Evolutionary conservation across 2,888 invertebrate genomes (phyloP), one percentile per base, ranked within the genome.

Genomic region (Cheilosia variabilis): DNA sequence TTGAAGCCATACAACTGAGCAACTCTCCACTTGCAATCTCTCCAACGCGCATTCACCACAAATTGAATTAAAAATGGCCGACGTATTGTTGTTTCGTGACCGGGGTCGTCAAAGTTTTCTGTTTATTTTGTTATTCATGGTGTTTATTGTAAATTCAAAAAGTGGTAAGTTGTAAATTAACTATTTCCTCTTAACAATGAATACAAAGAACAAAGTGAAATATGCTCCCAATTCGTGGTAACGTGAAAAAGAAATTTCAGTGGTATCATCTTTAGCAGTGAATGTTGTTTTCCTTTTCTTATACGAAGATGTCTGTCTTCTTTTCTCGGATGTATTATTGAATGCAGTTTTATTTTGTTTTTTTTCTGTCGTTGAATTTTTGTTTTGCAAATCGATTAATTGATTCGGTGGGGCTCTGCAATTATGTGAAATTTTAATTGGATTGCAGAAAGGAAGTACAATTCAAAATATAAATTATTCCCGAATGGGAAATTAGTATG

Each of bases 61-160:
- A 81, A 86, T 81, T 72, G 13, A 77, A 86, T 86, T 88, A 89
- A 89, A 89, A 89, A 89, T 89, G 89, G 89, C 88, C 87, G 89
- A 88, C 76, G 75, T 88, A 87, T 87, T 89, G 87, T 87, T 87
- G 87, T 89, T 88, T 89, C 88, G 87, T 87, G 88, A 87, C 87
- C 87, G 87, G 87, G 87, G 86, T 88, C 87, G 88, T 60, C 73
- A 78, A 83, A 88, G 88, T 90, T 90, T 91, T 89, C 88, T 87
- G 81, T 87, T 89, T 83, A 88, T 90, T 88, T 88, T 88, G 77
- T 55, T 88, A 87, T 80, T 90, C 87, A 76, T 88, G 79, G 83
- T 88, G 78, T 66, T 89, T 41, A 81, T 90, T 87, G 87, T 88
- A 75, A 88, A 88, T 83, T 88, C 89, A 79, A 87, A 89, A 87